Base-by-base conservation (phyloP, 2,888 invertebrate genomes). In the Cybosia mesomella region DNA sequence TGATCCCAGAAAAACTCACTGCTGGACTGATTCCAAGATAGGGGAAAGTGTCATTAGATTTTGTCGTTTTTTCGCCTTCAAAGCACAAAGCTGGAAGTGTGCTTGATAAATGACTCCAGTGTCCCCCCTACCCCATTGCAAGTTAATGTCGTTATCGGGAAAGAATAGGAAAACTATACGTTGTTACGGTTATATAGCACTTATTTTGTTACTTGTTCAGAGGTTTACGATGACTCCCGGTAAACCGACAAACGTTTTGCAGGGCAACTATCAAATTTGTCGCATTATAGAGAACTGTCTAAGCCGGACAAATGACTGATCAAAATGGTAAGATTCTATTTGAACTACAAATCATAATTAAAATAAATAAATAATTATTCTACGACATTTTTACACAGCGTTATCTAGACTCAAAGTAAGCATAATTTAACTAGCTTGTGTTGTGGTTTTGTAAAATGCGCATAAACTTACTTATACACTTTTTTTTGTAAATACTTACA, bases 81-180 rank as follows among this genome's bases (percentile, higher is more conserved):
- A 54, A 43, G 55, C 43, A 59, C 22, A 34, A 64, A 64, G 64
- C 59, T 68, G 60, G 54, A 22, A 68, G 68, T 64, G 64, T 39
- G 36, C 39, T 63, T 68, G 68, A 68, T 64, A 68, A 68, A 68
- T 68, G 64, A 64, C 54, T 62, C n/a, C n/a, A 58, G 8, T 15
- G 22, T 39, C 18, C 18, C 68, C 64, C 64, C 58, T 58, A 68
- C 55, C 59, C 32, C n/a, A 60, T 36, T 36, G 63, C 63, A 67
- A 58, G 24, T 64, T 68, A 64, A 68, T 64, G 64, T 68, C 64
- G 54, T 64, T 64, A 68, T 68, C 68, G 59, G 49, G 13, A 36
- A 64, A 64, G 59, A 64, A 68, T 64, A 39, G 39, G 28, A 63
- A 61, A 43, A 54, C 32, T 28, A n/a, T 67, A 32, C 53, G 22